Percentiles rank a stretch among this genome's conserved stretches.
Evolutionary conservation across 2,888 invertebrate species (phyloP).

Genomic region (Rosalia funebris): DNA sequence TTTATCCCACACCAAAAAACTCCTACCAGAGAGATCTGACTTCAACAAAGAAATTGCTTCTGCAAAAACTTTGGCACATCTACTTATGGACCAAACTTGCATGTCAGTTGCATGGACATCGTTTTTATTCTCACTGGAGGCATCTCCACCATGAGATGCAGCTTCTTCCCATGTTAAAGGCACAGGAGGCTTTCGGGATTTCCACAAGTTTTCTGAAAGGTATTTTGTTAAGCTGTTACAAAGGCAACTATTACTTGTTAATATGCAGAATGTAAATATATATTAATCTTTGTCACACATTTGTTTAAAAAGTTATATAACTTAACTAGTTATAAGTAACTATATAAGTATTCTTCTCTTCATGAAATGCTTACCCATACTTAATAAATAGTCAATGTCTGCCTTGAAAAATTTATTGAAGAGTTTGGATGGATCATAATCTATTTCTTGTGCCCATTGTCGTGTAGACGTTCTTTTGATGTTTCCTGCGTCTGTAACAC

Average conservation of each 20-base stretch:
- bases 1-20: conserved; percentile 95
- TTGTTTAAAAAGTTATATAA: not conserved
- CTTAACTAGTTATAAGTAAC: too few relatives aligned
- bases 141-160: conserved; percentile 47
- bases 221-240: too few relatives aligned
- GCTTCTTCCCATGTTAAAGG: conserved; percentile 78
- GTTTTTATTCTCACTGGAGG: conserved; percentile 41
- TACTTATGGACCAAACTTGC: conserved; percentile 60
- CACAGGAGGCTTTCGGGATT: conserved; percentile 84
- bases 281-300: too few relatives aligned
- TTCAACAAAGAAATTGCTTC: conserved; percentile 74
- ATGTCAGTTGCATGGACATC: conserved; percentile 53
- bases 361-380: conserved; percentile 82
- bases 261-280: too few relatives aligned
- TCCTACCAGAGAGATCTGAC: conserved; percentile 68
- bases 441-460: conserved; percentile 85
- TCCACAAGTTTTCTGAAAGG: conserved; percentile 84
- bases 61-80: conserved; percentile 72
- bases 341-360: too few relatives aligned
- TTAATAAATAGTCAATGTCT: conserved; percentile 93
- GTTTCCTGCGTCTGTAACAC: conserved; percentile 66
- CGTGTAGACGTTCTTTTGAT: conserved; percentile 77
- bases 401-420: conserved; percentile 94
- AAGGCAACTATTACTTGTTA: too few relatives aligned
- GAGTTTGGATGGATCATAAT: conserved; percentile 85